Percentiles rank a stretch among this genome's conserved stretches.
These are phyloP conservation scores for Scaptomyza pallida DNA, from an alignment of 1,140 invertebrate species.

Conservation along the genomic window DNA sequence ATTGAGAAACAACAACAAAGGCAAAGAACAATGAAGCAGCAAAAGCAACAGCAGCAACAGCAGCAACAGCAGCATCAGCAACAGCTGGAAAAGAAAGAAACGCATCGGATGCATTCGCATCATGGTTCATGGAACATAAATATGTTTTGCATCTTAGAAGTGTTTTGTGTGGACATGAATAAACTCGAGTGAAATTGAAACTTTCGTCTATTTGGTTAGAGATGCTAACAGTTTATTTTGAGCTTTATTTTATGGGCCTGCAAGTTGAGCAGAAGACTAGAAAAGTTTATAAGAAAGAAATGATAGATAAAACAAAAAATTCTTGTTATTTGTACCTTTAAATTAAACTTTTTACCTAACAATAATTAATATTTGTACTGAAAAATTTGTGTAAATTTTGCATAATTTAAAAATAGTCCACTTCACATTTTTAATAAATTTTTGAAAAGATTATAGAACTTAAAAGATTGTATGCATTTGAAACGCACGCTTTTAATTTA, in stretches of 20 bases:
- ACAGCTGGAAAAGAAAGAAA: slow-evolving; percentile 6
- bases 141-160: slow-evolving; percentile 34
- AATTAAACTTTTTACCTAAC: too few species aligned
- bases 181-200: slow-evolving; percentile 14
- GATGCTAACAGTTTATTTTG: slow-evolving; percentile 12
- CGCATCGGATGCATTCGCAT: slow-evolving; percentile 24
- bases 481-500: background rate
- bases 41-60: slow-evolving; percentile 28
- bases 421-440: too few species aligned
- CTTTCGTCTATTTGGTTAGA: slow-evolving; percentile 14
- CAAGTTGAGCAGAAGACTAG: too few species aligned
- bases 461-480: background rate
- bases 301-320: background rate
- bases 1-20: slow-evolving; percentile 38
- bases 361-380: too few species aligned
- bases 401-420: too few species aligned
- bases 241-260: slow-evolving; percentile 2
- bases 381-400: too few species aligned
- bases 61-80: too few species aligned
- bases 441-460: background rate
- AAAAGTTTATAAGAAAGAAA: too few species aligned
- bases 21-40: slow-evolving; percentile 12
- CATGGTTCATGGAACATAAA: slow-evolving; percentile 25
- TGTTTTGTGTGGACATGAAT: slow-evolving; percentile 18
- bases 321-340: too few species aligned